These are phyloP conservation scores for Mythimna ferrago DNA, from an alignment of 2,888 invertebrate genomes.

Conservation along the genomic window DNA sequence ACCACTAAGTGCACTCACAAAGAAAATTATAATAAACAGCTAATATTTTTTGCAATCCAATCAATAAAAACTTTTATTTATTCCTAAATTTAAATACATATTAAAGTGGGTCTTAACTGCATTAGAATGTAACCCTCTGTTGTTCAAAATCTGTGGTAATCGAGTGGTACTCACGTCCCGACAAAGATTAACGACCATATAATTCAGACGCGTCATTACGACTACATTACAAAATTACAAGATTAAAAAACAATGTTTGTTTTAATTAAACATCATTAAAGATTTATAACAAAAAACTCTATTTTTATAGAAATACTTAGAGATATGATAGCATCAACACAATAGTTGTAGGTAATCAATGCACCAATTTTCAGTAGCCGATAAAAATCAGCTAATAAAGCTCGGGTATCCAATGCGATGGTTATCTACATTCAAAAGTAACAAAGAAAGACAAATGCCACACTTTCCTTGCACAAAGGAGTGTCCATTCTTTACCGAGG, in stretches of 20 bases:
- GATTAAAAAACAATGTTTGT: conserved; percentile 50
- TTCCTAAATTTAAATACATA: conserved; percentile 64
- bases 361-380: conserved; percentile 65
- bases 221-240: conserved; percentile 46
- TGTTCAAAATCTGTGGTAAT: conserved; percentile 71
- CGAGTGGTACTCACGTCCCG: conserved; percentile 67
- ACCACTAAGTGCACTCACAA: conserved; percentile 28
- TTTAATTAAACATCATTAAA: conserved; percentile 41
- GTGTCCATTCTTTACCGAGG: conserved; percentile 83
- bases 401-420: conserved; percentile 71
- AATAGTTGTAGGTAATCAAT: conserved; percentile 58
- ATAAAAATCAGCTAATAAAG: conserved; percentile 68
- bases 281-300: conserved; percentile 34
- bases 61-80: conserved; percentile 48
- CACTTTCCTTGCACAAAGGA: conserved; percentile 82
- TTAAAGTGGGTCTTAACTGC: conserved; percentile 65
- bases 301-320: conserved; percentile 25
- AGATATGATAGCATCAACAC: conserved; percentile 25
- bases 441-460: conserved; percentile 86
- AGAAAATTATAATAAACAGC: conserved; percentile 48
- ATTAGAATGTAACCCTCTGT: conserved; percentile 68
- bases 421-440: conserved; percentile 73
- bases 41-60: conserved; percentile 35
- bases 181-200: conserved; percentile 74
- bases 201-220: conserved; percentile 68